Conservation (phyloP, 37 sponge, comb jelly and placozoan genomes). For the Oscarella lobularis region DNA sequence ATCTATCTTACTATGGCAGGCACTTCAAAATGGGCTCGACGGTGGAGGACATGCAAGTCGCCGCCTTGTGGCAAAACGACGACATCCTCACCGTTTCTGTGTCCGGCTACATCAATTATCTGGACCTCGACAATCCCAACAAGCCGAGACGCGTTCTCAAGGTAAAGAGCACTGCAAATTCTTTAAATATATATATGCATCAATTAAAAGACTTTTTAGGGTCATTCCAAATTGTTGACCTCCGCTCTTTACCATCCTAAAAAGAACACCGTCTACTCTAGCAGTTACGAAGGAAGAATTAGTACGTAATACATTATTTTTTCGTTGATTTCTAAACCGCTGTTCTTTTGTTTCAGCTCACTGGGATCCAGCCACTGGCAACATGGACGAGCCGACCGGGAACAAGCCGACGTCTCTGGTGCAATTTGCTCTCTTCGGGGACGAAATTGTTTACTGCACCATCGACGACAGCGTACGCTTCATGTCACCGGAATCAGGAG, state of each 20-base stretch:
- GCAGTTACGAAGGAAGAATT: background rate
- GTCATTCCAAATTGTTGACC: background rate
- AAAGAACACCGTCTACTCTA: background rate
- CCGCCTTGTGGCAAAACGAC: conserved; percentile 91
- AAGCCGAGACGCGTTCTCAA: conserved; percentile 60
- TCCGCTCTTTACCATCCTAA: background rate
- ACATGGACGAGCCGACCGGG: conserved; percentile 2
- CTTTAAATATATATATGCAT: background rate
- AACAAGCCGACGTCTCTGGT: background rate
- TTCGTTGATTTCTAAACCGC: background rate
- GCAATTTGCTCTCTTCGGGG: background rate
- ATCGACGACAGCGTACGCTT: conserved; percentile 3
- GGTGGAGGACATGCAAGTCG: conserved; percentile 82
- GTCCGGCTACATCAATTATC: conserved; percentile 86
- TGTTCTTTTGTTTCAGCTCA: background rate
- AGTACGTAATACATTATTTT: too few species aligned
- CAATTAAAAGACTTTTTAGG: background rate
- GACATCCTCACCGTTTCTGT: conserved; percentile 76
- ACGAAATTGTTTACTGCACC: background rate
- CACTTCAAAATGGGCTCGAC: conserved; percentile 76
- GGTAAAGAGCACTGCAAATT: conserved; percentile 9
- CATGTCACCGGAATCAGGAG: conserved; percentile 25
- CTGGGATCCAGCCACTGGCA: background rate
- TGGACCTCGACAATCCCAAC: conserved; percentile 61
- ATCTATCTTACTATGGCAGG: conserved; percentile 20